Conservation (phyloP, 2,113 vertebrate genomes). For the Xenopus tropicalis region DNA sequence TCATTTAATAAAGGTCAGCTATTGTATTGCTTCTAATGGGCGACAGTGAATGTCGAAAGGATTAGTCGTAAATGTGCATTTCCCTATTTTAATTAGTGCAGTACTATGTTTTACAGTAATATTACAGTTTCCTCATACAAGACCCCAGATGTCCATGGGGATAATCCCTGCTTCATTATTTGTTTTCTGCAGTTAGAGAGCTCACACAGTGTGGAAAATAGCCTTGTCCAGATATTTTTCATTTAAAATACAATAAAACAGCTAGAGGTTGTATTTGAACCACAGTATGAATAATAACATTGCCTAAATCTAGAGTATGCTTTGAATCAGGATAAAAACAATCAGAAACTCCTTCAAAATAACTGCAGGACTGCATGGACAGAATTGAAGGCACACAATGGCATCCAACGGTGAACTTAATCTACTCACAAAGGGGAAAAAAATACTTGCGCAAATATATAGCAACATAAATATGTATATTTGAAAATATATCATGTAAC, state of each 20-base stretch:
- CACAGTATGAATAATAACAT: conserved; percentile 45
- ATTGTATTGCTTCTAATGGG: conserved; percentile 7
- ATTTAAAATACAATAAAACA: conserved; percentile 46
- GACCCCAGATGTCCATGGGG: conserved; percentile 33
- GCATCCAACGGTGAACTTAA: conserved; percentile 26
- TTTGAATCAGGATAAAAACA: conserved; percentile 40
- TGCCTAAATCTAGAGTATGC: conserved; percentile 34
- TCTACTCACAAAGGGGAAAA: conserved; percentile 39
- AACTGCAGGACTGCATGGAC: conserved; percentile 36
- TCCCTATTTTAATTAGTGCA: conserved; percentile 36
- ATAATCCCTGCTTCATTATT: conserved; percentile 42
- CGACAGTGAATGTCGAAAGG: conserved; percentile 6
- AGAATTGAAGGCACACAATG: conserved; percentile 30
- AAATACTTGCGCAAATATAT: conserved; percentile 14
- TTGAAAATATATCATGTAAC: conserved; percentile 21
- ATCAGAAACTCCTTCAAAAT: conserved; percentile 40
- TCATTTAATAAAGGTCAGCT: conserved; percentile 26
- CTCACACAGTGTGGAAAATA: conserved; percentile 42
- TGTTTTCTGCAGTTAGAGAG: conserved; percentile 35
- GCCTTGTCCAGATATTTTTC: conserved; percentile 39
- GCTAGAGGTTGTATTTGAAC: conserved; percentile 43
- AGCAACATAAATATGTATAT: conserved; percentile 37
- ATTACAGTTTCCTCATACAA: conserved; percentile 28
- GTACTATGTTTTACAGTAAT: conserved; percentile 32
- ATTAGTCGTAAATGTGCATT: conserved; percentile 27